Conservation (phyloP, 2,888 invertebrate species). For the Cephus pygmeus region DNA sequence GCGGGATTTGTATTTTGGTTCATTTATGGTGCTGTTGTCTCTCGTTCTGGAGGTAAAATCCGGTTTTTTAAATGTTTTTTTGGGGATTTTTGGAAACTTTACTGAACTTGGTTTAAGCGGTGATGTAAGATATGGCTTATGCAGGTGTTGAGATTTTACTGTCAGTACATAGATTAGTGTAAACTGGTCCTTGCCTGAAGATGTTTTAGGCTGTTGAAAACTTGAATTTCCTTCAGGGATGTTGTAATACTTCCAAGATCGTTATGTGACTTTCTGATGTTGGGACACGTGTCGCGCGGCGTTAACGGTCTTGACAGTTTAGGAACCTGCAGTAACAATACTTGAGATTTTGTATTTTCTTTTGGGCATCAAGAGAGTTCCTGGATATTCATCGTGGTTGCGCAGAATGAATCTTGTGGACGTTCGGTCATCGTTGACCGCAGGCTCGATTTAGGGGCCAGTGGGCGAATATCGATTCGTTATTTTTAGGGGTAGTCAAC, state of each 20-base stretch:
- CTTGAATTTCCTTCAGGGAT: background rate
- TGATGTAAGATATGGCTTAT: background rate
- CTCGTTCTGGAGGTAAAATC: background rate
- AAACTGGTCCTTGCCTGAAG: background rate
- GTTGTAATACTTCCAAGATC: background rate
- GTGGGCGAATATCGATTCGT: constrained; percentile 55
- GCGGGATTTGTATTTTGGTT: background rate
- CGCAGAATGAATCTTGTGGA: background rate
- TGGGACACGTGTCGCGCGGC: background rate
- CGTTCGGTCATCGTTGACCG: constrained; percentile 32
- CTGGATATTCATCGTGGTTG: background rate
- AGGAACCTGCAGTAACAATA: background rate
- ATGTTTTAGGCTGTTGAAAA: background rate
- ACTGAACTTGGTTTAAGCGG: background rate
- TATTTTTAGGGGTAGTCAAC: constrained; percentile 57
- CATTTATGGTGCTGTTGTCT: background rate
- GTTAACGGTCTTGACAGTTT: background rate
- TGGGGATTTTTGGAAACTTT: background rate
- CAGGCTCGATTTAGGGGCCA: constrained; percentile 47
- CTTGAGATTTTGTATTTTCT: background rate
- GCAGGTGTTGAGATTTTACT: background rate
- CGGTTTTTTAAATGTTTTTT: background rate
- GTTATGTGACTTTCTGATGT: background rate
- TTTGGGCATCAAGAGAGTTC: background rate
- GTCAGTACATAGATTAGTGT: background rate